These are phyloP conservation scores for Lathamus discolor DNA, from an alignment of 2,113 vertebrate species.

Conservation along the genomic window DNA sequence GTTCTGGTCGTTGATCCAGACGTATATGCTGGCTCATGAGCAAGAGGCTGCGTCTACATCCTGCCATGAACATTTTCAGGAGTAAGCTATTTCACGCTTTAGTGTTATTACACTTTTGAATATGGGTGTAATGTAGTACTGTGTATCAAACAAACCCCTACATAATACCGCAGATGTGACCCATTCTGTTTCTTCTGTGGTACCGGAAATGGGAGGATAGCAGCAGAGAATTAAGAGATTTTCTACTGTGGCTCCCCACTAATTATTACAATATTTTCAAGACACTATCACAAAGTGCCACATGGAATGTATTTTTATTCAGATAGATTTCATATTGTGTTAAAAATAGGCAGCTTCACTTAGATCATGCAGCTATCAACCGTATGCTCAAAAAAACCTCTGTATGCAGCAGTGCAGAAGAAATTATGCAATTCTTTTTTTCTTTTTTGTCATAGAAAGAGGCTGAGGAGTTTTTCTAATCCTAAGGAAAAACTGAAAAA, in stretches of 20 bases:
- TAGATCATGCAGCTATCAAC: slow-evolving; percentile 41
- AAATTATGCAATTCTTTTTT: neutral
- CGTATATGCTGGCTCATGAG: neutral
- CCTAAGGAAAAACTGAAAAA: slow-evolving; percentile 41
- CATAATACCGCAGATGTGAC: slow-evolving; percentile 56
- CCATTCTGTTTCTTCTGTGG: slow-evolving; percentile 40
- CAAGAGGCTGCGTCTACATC: neutral
- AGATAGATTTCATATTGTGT: slow-evolving; percentile 52
- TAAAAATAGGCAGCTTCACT: slow-evolving; percentile 51
- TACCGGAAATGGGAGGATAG: neutral
- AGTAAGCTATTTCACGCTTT: slow-evolving; percentile 51
- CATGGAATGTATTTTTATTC: slow-evolving; percentile 58
- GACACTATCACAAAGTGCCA: slow-evolving; percentile 17
- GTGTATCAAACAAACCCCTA: slow-evolving; percentile 51
- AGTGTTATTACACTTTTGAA: slow-evolving; percentile 43
- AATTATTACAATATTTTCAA: slow-evolving; percentile 68
- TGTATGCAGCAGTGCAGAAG: slow-evolving; percentile 11
- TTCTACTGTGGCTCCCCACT: slow-evolving; percentile 40
- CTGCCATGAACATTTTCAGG: slow-evolving; percentile 39
- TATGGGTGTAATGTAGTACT: slow-evolving; percentile 15
- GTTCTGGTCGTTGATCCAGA: slow-evolving; percentile 26
- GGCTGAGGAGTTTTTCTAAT: slow-evolving; percentile 31
- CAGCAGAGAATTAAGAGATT: slow-evolving; percentile 45
- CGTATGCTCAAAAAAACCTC: neutral
- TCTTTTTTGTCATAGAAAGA: neutral